These are phyloP conservation scores for Oncorhynchus gorbuscha DNA, from an alignment of 2,113 vertebrate species.

Conservation along the genomic window DNA sequence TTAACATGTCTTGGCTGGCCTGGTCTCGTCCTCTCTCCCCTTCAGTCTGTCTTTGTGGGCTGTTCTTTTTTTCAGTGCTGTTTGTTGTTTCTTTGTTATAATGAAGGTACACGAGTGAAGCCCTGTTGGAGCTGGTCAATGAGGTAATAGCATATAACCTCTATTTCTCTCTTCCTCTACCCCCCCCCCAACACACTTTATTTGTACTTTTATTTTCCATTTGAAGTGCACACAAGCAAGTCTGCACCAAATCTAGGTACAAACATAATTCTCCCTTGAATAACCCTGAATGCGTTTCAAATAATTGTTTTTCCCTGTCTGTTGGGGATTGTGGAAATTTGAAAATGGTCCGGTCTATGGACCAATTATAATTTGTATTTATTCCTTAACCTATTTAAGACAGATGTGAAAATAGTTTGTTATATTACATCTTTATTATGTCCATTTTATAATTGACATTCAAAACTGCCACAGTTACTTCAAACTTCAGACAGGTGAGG, in stretches of 20 bases:
- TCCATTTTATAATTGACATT: conserved; percentile 70
- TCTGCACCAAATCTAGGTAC: conserved; percentile 49
- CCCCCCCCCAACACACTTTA: not conserved
- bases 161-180: conserved; percentile 1
- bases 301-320: conserved; percentile 71
- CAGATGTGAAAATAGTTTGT: conserved; percentile 77
- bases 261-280: conserved; percentile 73
- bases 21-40: conserved; percentile 70
- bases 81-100: conserved; percentile 63
- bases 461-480: conserved; percentile 57
- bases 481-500: conserved; percentile 68
- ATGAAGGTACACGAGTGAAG: conserved; percentile 86
- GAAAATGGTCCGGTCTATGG: conserved; percentile 82
- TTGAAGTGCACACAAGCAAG: conserved; percentile 47
- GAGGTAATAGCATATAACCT: conserved; percentile 81
- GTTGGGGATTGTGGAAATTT: conserved; percentile 91
- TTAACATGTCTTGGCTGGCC: conserved; percentile 78
- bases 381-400: conserved; percentile 73
- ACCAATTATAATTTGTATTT: conserved; percentile 89
- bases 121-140: conserved; percentile 91
- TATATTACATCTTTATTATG: conserved; percentile 63
- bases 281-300: conserved; percentile 57
- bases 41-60: conserved; percentile 76
- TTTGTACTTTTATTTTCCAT: conserved; percentile 53
- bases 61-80: conserved; percentile 17